These are phyloP conservation scores for Ctenodactylus gundi DNA, from an alignment of 2,113 vertebrate genomes.

Conservation along the genomic window DNA sequence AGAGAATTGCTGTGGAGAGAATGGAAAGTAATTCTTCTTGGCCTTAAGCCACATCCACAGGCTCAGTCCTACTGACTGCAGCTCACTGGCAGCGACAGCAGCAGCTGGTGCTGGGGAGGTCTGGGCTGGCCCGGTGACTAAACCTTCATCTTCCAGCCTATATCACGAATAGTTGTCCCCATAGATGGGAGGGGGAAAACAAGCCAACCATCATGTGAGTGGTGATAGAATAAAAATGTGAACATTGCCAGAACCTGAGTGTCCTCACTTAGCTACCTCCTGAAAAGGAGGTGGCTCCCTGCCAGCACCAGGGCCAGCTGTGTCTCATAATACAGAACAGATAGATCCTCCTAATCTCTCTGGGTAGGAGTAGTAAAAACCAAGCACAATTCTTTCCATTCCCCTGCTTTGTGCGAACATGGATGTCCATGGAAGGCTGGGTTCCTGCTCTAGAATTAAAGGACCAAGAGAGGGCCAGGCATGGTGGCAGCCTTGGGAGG, in stretches of 20 bases:
- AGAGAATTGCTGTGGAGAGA: no score
- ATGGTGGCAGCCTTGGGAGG: no score
- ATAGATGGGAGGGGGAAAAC: no score
- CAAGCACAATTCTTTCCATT: background rate
- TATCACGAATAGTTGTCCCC: background rate
- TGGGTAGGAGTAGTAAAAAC: background rate
- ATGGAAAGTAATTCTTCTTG: constrained; percentile 54
- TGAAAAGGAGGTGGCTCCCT: background rate
- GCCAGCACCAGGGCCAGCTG: background rate
- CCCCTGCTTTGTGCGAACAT: background rate
- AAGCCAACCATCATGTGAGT: background rate
- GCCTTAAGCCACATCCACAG: background rate
- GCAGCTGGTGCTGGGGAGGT: background rate
- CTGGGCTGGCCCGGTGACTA: constrained; percentile 46
- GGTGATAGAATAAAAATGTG: background rate
- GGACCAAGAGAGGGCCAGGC: no score
- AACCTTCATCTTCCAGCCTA: constrained; percentile 7
- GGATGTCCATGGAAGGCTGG: background rate
- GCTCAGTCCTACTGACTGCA: constrained; percentile 57
- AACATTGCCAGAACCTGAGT: background rate
- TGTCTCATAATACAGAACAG: background rate
- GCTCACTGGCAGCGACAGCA: background rate
- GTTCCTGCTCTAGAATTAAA: background rate
- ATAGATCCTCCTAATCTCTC: constrained; percentile 23
- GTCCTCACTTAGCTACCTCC: background rate